Base-by-base conservation (phyloP, 1,140 invertebrate genomes). In the Papilio glaucus region DNA sequence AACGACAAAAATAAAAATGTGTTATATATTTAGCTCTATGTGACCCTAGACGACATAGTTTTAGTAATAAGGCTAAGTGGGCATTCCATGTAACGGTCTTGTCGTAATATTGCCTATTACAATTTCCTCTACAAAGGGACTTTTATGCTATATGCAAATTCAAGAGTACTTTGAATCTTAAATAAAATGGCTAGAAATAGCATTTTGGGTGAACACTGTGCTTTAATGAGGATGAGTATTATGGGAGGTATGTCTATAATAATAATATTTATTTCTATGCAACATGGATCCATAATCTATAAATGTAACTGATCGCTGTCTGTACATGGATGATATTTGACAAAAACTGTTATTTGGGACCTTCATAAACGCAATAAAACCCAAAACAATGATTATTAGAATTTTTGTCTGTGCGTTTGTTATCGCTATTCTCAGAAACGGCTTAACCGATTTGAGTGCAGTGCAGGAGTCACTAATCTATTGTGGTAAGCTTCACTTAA, bases 61-160 rank as follows among this genome's bases (percentile, higher is more conserved):
- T 57, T 24, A 57, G 49, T 57, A 57, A 57, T 57, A 57, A 57
- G 18, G 49, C 49, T 57, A 57, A 57, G 49, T 57, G 49, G 49
- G 49, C 49, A 57, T 57, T 57, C 21, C 49, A 21, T 57, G 18
- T 57, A 10, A 24, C 49, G 21, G 21, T 57, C 49, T 57, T 21
- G 49, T 57, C 49, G 49, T 57, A 57, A 57, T 24, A 57, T 57
- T 57, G 49, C 21, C 49, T 24, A 57, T 57, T 57, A 57, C 49
- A 57, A 24, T 57, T 57, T 57, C 9, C 10, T 24, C 49, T 57
- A 24, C 21, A 24, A 12, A 21, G 21, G 49, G 10, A 24, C 21
- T 57, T 26, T 24, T 57, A 57, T 57, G 49, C n/a, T n/a, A n/a
- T 57, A 53, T 57, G 18, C 10, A 57, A 57, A 26, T 57, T 57